Evolutionary conservation across 2,113 vertebrate species (phyloP).

Genomic region (Erythrolamprus reginae): DNA sequence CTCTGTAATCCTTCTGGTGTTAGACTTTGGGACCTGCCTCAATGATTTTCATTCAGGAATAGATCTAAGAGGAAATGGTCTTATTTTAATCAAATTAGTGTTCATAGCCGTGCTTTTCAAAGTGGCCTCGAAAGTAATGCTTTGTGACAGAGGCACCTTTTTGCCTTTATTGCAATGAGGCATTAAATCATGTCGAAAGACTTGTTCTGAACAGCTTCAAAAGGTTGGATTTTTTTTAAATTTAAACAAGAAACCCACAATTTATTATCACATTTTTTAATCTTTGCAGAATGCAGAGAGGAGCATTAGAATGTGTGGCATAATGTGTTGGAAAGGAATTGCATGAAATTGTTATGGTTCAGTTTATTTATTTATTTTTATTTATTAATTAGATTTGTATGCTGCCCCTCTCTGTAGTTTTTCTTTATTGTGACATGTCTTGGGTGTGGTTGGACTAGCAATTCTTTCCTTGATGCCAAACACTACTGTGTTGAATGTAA

Average conservation of each 20-base stretch:
- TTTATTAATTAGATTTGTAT: no score
- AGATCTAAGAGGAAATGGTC: constrained; percentile 38
- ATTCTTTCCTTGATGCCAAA: constrained; percentile 6
- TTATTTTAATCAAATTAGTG: constrained; percentile 46
- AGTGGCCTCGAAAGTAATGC: constrained; percentile 27
- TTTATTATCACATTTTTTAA: not conserved
- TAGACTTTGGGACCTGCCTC: constrained; percentile 24
- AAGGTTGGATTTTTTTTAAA: constrained; percentile 29
- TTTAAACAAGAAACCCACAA: constrained; percentile 22
- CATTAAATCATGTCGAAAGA: constrained; percentile 50
- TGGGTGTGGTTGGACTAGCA: not conserved
- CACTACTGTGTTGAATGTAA: not conserved
- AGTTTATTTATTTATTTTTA: no score
- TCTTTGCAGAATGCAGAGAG: constrained; percentile 32
- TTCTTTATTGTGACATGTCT: not conserved
- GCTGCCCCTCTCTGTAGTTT: no score
- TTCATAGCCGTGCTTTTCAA: constrained; percentile 33
- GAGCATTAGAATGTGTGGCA: not conserved
- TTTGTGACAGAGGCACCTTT: constrained; percentile 29
- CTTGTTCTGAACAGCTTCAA: constrained; percentile 58
- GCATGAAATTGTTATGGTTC: accelerated
- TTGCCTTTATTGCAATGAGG: constrained; percentile 29
- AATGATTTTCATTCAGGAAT: not conserved
- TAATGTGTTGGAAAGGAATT: not conserved
- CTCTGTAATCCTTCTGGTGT: not conserved